Percentiles rank a stretch among this genome's conserved stretches.
Conservation (phyloP, 1,140 invertebrate genomes). For the Papilio xuthus region DNA sequence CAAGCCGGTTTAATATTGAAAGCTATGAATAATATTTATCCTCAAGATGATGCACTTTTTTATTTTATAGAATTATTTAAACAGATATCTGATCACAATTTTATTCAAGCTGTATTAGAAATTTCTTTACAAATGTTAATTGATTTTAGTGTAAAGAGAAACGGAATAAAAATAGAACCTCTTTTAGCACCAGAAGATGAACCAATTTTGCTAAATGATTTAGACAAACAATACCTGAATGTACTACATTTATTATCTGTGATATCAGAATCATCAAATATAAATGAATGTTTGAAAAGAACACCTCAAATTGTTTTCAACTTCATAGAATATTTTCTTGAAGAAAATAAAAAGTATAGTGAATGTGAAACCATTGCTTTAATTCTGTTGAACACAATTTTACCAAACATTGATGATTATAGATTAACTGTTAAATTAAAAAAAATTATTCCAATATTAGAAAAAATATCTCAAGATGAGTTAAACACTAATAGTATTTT, state of each 20-base stretch:
- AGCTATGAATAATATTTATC: conserved; percentile 47
- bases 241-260: conserved; percentile 67
- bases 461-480: conserved; percentile 54
- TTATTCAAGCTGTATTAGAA: conserved; percentile 57
- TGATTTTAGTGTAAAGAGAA: conserved; percentile 51
- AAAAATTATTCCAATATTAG: conserved; percentile 58
- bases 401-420: conserved; percentile 58
- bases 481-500: conserved; percentile 57
- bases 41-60: conserved; percentile 49
- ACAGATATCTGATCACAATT: conserved; percentile 43
- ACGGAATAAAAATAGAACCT: conserved; percentile 52
- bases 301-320: conserved; percentile 65
- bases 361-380: conserved; percentile 79
- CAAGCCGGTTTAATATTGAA: conserved; percentile 67
- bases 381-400: conserved; percentile 76
- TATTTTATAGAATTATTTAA: conserved; percentile 63
- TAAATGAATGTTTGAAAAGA: conserved; percentile 64
- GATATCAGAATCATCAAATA: conserved; percentile 63
- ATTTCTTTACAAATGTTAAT: conserved; percentile 57
- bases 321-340: conserved; percentile 72
- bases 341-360: conserved; percentile 54
- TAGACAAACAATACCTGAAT: conserved; percentile 64
- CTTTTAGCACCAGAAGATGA: conserved; percentile 68
- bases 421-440: conserved; percentile 54
- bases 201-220: conserved; percentile 60